Conservation (phyloP, 1,140 invertebrate species). For the Pseudobourletiella spinata region DNA sequence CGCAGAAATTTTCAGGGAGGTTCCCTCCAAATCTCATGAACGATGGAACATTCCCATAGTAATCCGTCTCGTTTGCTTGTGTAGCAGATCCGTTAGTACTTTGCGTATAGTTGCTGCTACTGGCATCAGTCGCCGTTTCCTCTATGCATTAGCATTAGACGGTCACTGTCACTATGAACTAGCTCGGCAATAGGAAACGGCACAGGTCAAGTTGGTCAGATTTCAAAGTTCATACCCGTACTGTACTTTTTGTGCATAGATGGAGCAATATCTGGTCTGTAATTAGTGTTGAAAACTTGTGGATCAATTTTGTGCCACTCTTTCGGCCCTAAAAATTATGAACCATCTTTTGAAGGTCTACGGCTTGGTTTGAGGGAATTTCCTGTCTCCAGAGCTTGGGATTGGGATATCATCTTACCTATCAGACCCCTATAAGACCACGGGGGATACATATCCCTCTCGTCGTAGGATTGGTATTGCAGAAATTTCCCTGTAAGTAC, state of each 20-base stretch:
- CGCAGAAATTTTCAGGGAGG: slow-evolving; percentile 1
- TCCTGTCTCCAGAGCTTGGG: too few species aligned
- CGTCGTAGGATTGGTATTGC: not conserved
- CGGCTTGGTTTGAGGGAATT: not conserved
- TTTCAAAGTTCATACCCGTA: not conserved
- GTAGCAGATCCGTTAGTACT: not conserved
- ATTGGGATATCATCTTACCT: not conserved
- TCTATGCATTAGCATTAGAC: not conserved
- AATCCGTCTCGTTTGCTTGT: not conserved
- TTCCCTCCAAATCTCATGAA: not conserved
- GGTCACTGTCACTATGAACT: not conserved
- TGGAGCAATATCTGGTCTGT: not conserved
- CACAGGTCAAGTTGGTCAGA: not conserved
- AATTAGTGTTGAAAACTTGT: not conserved
- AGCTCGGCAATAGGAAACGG: not conserved
- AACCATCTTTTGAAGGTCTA: not conserved
- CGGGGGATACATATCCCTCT: not conserved
- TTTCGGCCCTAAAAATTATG: not conserved
- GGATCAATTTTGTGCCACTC: slow-evolving; percentile 2
- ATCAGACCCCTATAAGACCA: not conserved
- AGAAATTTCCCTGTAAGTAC: slow-evolving; percentile 1
- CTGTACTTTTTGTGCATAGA: not conserved
- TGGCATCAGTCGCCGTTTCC: not conserved
- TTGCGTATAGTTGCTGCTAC: not conserved
- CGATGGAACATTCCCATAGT: not conserved